Conservation (phyloP, 92 coral and sea anemone species). For the Heteractis magnifica region DNA sequence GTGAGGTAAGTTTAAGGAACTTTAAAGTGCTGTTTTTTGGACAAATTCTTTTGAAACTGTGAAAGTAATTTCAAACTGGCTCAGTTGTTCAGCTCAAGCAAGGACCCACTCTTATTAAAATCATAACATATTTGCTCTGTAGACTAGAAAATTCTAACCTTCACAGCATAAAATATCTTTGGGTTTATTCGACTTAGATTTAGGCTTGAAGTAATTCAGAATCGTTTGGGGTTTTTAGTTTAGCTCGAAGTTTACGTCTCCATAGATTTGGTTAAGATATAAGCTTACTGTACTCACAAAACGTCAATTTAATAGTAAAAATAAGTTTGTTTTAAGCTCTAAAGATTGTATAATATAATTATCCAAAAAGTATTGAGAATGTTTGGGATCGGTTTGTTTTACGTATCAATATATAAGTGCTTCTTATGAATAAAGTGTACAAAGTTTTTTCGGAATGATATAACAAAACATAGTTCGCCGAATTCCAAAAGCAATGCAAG, state of each 20-base stretch:
- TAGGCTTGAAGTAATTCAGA: neutral
- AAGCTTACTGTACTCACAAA: no score
- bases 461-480: no score
- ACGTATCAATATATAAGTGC: neutral
- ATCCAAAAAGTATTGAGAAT: no score
- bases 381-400: no score
- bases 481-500: no score
- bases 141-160: neutral
- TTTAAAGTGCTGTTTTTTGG: neutral
- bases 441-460: no score
- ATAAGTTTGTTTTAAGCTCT: no score
- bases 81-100: neutral
- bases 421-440: neutral
- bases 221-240: neutral
- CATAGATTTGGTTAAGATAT: no score
- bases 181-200: neutral
- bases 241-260: no score
- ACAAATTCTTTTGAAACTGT: neutral
- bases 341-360: no score
- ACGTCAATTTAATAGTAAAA: no score
- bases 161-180: neutral
- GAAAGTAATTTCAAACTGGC: neutral
- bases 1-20: conserved; percentile 20
- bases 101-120: neutral
- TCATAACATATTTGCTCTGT: neutral